A percentile compares a stretch with the other conserved stretches of the same genome.
These are phyloP conservation scores for Spodoptera littoralis DNA, from an alignment of 2,888 invertebrate genomes.

Conservation along the genomic window DNA sequence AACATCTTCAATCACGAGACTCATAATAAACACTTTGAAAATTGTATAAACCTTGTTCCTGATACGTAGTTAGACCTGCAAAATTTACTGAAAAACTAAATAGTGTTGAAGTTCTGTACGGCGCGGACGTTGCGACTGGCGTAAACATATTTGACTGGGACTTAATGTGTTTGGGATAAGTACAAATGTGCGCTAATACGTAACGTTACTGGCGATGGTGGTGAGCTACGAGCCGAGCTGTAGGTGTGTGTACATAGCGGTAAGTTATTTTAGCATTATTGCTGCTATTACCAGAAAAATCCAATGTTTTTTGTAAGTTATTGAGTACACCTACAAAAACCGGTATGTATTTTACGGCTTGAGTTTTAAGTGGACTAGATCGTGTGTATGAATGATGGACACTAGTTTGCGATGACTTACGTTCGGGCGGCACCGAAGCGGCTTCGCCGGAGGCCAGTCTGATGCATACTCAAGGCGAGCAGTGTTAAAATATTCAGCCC, in stretches of 20 bases:
- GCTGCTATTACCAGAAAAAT: conserved; percentile 5
- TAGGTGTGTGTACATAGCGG: conserved; percentile 2
- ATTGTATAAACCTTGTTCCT: conserved; percentile 85
- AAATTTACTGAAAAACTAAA: conserved; percentile 88
- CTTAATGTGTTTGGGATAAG: conserved; percentile 2
- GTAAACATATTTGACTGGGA: conserved; percentile 2
- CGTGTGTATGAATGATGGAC: not conserved
- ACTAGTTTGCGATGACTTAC: not conserved
- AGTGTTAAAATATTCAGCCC: not conserved
- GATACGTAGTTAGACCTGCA: conserved; percentile 87
- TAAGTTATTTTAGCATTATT: conserved; percentile 9
- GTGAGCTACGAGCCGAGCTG: conserved; percentile 17
- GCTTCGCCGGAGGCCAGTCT: not conserved
- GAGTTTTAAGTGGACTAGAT: not conserved
- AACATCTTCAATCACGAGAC: conserved; percentile 76
- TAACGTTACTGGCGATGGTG: conserved; percentile 22
- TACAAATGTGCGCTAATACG: conserved; percentile 26
- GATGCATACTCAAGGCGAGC: no score
- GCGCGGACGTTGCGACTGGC: not conserved
- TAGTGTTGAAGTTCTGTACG: conserved; percentile 77
- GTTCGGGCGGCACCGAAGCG: not conserved
- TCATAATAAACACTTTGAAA: conserved; percentile 72
- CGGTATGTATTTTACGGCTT: conserved; percentile 6
- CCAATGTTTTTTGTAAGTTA: not conserved
- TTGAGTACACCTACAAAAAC: conserved; percentile 5